These are phyloP conservation scores for Ranitomeya variabilis DNA, from an alignment of 2,113 vertebrate genomes.

Conservation along the genomic window DNA sequence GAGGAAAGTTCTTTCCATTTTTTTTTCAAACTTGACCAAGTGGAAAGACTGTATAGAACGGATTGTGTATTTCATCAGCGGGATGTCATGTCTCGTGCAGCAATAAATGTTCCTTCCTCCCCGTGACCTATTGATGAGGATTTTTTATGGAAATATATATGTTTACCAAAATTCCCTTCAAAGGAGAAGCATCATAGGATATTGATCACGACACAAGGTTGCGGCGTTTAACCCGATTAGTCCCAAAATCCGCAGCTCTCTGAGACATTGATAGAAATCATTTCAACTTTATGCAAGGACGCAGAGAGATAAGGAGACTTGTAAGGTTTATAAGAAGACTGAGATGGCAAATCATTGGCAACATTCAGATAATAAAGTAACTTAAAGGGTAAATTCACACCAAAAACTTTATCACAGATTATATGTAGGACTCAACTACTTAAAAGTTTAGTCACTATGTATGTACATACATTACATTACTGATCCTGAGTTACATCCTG, in stretches of 20 bases:
- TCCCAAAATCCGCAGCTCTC: neutral
- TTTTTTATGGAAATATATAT: neutral
- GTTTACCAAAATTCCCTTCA: constrained; percentile 23
- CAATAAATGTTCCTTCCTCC: neutral
- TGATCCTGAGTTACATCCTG: too few species aligned
- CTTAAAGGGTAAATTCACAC: neutral
- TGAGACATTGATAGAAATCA: neutral
- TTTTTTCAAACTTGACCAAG: neutral
- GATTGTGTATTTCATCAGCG: neutral
- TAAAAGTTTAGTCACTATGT: too few species aligned
- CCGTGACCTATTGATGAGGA: neutral
- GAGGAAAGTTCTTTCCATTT: neutral
- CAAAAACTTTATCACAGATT: neutral
- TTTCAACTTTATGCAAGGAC: neutral
- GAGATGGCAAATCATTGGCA: neutral
- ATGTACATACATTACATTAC: too few species aligned
- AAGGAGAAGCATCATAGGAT: neutral
- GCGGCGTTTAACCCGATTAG: neutral
- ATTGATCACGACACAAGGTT: neutral
- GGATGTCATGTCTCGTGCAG: neutral
- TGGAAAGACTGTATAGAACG: neutral
- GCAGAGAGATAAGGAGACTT: neutral
- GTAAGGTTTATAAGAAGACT: neutral
- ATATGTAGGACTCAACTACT: neutral
- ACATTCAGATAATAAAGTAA: neutral